Percentiles rank a stretch among this genome's conserved stretches.
These are phyloP conservation scores for Sciurus vulgaris DNA, from an alignment of 2,797 vertebrate species.

Conservation along the genomic window DNA sequence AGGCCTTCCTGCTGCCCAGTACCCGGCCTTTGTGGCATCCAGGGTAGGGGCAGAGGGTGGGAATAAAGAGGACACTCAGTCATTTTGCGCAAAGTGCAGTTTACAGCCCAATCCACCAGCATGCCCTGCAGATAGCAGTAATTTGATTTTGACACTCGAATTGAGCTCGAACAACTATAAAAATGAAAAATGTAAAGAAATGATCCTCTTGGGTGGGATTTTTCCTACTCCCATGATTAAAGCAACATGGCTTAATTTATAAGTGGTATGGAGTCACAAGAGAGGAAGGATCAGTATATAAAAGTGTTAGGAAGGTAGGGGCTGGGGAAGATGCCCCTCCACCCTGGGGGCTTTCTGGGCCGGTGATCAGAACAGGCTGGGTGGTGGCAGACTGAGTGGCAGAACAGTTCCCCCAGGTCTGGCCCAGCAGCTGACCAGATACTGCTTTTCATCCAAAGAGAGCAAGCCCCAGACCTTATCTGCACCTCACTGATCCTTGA, in stretches of 20 bases:
- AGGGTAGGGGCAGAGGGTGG: neutral
- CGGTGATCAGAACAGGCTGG: neutral
- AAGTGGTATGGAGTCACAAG: slow-evolving; percentile 65
- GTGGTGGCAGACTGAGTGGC: slow-evolving; percentile 47
- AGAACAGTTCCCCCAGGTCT: neutral
- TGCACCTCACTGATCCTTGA: neutral
- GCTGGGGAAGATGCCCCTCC: neutral
- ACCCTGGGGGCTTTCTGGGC: neutral
- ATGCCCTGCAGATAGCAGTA: slow-evolving; percentile 69
- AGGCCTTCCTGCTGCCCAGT: neutral
- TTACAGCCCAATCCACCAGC: slow-evolving; percentile 64
- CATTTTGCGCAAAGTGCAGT: slow-evolving; percentile 60
- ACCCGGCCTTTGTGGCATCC: slow-evolving; percentile 20
- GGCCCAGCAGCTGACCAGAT: neutral
- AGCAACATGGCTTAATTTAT: slow-evolving; percentile 77
- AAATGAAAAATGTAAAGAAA: slow-evolving; percentile 84
- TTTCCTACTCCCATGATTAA: slow-evolving; percentile 80
- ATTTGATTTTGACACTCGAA: slow-evolving; percentile 85
- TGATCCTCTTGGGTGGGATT: slow-evolving; percentile 59
- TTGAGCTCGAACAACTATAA: slow-evolving; percentile 83
- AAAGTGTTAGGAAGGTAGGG: slow-evolving; percentile 29
- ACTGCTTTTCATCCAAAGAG: slow-evolving; percentile 27
- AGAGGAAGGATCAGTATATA: neutral
- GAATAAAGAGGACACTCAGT: slow-evolving; percentile 56
- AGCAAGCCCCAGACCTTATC: neutral